phyloP scores from a whole-genome alignment of 2,888 invertebrate genomes.

The Synergus itoensis region DNA sequence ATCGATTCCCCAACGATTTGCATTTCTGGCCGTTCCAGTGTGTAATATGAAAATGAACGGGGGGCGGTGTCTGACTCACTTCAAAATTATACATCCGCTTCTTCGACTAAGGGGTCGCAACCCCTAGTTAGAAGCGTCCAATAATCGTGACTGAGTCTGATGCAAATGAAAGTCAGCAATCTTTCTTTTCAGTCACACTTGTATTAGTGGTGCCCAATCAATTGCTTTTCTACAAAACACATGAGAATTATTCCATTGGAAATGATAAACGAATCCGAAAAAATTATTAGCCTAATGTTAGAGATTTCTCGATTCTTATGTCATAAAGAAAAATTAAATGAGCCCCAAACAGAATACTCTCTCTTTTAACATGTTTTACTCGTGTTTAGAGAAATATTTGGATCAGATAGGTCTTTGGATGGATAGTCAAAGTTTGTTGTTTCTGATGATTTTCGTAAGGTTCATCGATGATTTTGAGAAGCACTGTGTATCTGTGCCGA shows the following conservation, averaged over 20 bases:
- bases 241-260: background rate
- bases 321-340: too few relatives aligned
- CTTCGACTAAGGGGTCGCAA: conserved; percentile 55
- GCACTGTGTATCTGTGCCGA: conserved; percentile 74
- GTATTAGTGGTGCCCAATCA: background rate
- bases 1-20: conserved; percentile 43
- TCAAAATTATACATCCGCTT: conserved; percentile 63
- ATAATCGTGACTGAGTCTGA: conserved; percentile 24
- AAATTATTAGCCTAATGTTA: too few relatives aligned
- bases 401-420: too few relatives aligned
- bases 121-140: conserved; percentile 49
- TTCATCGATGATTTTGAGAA: conserved; percentile 67
- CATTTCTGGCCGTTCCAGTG: conserved; percentile 45
- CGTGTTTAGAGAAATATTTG: background rate
- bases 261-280: background rate
- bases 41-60: conserved; percentile 29
- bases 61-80: conserved; percentile 61
- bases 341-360: background rate
- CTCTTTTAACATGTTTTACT: background rate
- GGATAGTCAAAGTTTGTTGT: background rate
- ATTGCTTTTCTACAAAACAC: background rate
- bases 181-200: conserved; percentile 6
- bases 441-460: background rate
- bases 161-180: conserved; percentile 49
- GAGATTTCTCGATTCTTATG: too few relatives aligned